Base-by-base conservation (phyloP, 2,797 vertebrate species). In the Sebastes ruberrimus region DNA sequence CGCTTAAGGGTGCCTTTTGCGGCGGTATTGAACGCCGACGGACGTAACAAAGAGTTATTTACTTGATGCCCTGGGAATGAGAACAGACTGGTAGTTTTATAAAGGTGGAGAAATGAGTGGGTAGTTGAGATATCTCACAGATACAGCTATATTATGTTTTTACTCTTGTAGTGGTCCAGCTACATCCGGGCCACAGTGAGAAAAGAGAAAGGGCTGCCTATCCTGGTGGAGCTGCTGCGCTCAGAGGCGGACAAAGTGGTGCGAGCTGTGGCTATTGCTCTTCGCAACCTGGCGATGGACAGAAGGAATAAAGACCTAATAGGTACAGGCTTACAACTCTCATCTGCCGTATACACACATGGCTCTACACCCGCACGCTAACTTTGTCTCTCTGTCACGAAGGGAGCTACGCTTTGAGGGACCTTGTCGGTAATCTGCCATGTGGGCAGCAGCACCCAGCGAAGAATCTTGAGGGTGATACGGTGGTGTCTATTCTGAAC, bases 231-330 rank as follows among this genome's bases (percentile, higher is more conserved):
- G 84, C 95, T 99, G 86, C 96, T 99, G 78, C 97, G 98, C 88
- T 99, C 98, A 0, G 98, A 99, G 76, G 97, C 96, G 0, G 98
- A 99, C 95, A 99, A 99, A 93, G 99, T 99, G 38, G 98, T 99
- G 74, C 96, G 98, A 60, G 98, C 99, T 0, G 97, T 99, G 5
- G 96, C 98, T 64, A 99, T 99, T 0, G 99, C 98, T 6, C 95
- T 99, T 25, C 96, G 99, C 32, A 99, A 99, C 88, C 96, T 99
- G 32, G 98, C 99, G 20, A 97, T 99, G 94, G 99, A 99, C 90
- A 96, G 95, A 23, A 96, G 98, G 91, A 99, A 99, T 89, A 99
- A 99, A 89, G 98, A 99, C 83, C 95, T 99, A 62, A 99, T 99
- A 81, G 99, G 99, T 99, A 66, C 35, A 20, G 60, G 13, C 22